Conservation (phyloP, 2,888 invertebrate species). For the Torymus texanus region DNA sequence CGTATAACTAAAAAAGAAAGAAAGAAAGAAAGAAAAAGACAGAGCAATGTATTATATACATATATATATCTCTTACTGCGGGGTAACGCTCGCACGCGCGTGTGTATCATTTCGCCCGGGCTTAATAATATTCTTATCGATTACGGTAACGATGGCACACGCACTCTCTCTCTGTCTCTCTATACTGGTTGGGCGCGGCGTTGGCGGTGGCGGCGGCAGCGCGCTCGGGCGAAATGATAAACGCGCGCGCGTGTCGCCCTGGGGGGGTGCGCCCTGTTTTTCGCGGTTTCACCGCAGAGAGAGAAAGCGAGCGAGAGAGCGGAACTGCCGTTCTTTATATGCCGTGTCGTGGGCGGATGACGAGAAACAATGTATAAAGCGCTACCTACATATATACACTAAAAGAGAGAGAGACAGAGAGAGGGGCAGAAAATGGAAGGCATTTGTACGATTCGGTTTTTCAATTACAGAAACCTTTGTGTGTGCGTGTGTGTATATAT, state of each 20-base stretch:
- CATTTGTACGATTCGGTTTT: conserved; percentile 14
- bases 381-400: no score
- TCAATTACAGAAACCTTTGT: conserved; percentile 5
- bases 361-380: conserved; percentile 13
- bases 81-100: no score
- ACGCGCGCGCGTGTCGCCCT: conserved; percentile 43
- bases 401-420: not conserved
- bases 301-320: not conserved
- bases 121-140: conserved; percentile 55
- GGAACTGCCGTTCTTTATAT: not conserved
- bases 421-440: not conserved
- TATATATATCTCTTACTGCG: no score
- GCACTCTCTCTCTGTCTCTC: not conserved
- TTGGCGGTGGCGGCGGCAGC: no score
- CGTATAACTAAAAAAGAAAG: no score
- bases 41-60: no score
- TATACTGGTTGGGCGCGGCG: no score
- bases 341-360: conserved; percentile 1
- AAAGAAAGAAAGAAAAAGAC: no score
- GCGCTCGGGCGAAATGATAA: conserved; percentile 55
- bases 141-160: conserved; percentile 30
- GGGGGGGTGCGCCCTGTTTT: conserved; percentile 51
- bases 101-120: not conserved
- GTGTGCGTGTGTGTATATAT: no score
- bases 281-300: conserved; percentile 43